Evolutionary conservation across 1,140 invertebrate genomes (phyloP).

Genomic region (Adelges cooleyi): DNA sequence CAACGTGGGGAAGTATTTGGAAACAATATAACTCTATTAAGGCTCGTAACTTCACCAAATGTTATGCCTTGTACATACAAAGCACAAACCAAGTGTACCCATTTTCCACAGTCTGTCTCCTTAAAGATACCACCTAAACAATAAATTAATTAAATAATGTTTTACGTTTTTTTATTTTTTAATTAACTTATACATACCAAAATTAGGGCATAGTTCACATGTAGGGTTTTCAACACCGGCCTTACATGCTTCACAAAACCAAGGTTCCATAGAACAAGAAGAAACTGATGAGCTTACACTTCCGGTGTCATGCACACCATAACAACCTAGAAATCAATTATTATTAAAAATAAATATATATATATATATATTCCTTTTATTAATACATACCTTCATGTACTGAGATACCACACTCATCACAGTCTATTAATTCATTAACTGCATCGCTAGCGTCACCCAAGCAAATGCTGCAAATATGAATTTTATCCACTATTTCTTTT

Average conservation of each 20-base stretch:
- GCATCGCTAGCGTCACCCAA: slow-evolving; percentile 84
- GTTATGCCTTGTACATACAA: slow-evolving; percentile 93
- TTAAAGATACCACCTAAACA: slow-evolving; percentile 81
- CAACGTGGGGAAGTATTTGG: slow-evolving; percentile 92
- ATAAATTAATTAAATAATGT: slow-evolving; percentile 9
- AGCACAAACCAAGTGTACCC: slow-evolving; percentile 96
- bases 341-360: background rate
- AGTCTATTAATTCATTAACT: slow-evolving; percentile 92
- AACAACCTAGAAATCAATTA: slow-evolving; percentile 54
- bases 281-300: slow-evolving; percentile 84
- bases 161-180: too few relatives aligned
- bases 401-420: slow-evolving; percentile 88
- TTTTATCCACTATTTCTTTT: slow-evolving; percentile 34
- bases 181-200: slow-evolving; percentile 40
- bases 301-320: slow-evolving; percentile 85
- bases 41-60: slow-evolving; percentile 84
- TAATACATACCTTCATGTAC: slow-evolving; percentile 74
- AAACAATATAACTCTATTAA: slow-evolving; percentile 79
- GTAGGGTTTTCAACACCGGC: slow-evolving; percentile 73
- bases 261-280: slow-evolving; percentile 86
- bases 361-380: background rate
- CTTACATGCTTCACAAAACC: slow-evolving; percentile 98
- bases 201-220: slow-evolving; percentile 79
- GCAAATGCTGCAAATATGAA: slow-evolving; percentile 83
- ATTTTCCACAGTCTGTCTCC: slow-evolving; percentile 89